Evolutionary conservation across 2,113 vertebrate genomes (phyloP).

Genomic region (Acrocephalus arundinaceus): DNA sequence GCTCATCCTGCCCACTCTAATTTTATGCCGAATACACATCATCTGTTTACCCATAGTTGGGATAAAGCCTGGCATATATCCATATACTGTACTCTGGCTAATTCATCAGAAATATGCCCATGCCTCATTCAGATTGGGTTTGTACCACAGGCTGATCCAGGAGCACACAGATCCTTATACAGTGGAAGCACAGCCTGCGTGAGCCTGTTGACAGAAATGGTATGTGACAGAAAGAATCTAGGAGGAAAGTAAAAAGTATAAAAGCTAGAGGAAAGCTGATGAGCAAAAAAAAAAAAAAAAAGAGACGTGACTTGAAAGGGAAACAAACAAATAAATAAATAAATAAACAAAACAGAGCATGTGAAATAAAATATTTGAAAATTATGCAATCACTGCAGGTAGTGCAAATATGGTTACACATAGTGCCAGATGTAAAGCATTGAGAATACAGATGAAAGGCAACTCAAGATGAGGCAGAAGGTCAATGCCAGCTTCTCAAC

Average conservation of each 20-base stretch:
- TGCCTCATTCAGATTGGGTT: background rate
- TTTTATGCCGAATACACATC: conserved; percentile 55
- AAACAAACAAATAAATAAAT: background rate
- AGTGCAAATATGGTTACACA: background rate
- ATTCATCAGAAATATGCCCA: background rate
- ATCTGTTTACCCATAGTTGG: conserved; percentile 49
- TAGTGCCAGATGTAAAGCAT: background rate
- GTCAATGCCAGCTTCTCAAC: background rate
- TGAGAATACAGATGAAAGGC: background rate
- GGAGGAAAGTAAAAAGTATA: background rate
- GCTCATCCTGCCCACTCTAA: conserved; percentile 63
- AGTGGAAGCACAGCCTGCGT: accelerated
- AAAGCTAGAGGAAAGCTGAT: background rate
- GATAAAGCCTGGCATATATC: conserved; percentile 54
- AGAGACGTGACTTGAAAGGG: background rate
- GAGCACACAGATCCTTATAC: background rate
- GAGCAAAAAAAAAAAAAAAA: background rate
- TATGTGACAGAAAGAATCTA: background rate
- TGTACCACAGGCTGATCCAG: background rate
- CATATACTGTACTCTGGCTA: conserved; percentile 10
- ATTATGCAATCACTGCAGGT: accelerated
- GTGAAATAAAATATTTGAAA: background rate
- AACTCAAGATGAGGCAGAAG: background rate
- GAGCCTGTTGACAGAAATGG: background rate
- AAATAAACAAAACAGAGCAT: accelerated